A percentile compares a stretch with the other conserved stretches of the same genome.
phyloP scores from a whole-genome alignment of 2,888 invertebrate species.

The Tipula vernalis region DNA sequence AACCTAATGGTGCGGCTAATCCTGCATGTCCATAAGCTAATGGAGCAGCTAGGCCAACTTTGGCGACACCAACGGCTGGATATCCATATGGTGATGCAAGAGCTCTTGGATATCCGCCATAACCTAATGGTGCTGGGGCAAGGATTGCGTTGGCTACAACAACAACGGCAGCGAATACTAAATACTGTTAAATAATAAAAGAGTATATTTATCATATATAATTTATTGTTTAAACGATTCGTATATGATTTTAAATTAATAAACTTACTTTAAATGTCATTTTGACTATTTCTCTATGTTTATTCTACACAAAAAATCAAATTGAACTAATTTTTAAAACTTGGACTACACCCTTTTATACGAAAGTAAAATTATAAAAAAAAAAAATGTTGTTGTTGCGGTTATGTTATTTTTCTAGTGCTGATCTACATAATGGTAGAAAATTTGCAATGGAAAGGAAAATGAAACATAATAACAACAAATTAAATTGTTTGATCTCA shows the following conservation, averaged over 20 bases:
- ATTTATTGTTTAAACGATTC: not conserved
- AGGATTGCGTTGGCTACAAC: slow-evolving; percentile 20
- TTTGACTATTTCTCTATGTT: slow-evolving; percentile 9
- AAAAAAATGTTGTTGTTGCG: not conserved
- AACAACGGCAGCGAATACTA: slow-evolving; percentile 21
- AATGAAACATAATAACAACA: not conserved
- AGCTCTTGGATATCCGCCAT: slow-evolving; percentile 15
- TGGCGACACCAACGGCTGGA: slow-evolving; percentile 5
- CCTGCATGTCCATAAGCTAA: not conserved
- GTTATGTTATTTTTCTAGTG: not conserved
- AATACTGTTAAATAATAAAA: slow-evolving; percentile 19
- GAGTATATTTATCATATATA: not conserved
- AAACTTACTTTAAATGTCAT: slow-evolving; percentile 21
- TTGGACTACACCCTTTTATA: not conserved
- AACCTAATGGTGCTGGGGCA: slow-evolving; percentile 17
- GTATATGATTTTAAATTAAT: too few relatives aligned
- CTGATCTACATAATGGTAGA: not conserved
- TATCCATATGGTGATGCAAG: slow-evolving; percentile 14
- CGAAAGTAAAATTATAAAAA: not conserved
- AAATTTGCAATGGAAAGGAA: not conserved
- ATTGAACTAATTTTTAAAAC: not conserved
- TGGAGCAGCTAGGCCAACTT: slow-evolving; percentile 15
- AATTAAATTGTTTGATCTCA: not conserved
- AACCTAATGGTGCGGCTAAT: slow-evolving; percentile 12
- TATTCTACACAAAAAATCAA: not conserved